phyloP scores from a whole-genome alignment of 2,797 vertebrate genomes.

The Cephalopachus bancanus region DNA sequence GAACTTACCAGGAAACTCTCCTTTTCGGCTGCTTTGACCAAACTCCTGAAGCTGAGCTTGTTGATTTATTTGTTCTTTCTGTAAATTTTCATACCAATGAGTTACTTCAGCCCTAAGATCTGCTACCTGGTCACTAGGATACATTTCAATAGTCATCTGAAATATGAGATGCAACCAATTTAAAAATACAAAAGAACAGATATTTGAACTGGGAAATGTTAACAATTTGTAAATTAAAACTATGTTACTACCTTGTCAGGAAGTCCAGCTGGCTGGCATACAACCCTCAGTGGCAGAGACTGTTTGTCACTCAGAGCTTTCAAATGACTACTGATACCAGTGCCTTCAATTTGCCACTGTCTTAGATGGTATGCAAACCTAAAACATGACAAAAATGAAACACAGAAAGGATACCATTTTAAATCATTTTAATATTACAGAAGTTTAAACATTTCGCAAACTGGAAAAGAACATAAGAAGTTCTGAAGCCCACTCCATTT shows the following conservation, averaged over 20 bases:
- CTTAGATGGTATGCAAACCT: conserved; percentile 99
- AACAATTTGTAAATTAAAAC: conserved; percentile 54
- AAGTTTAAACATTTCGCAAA: conserved; percentile 59
- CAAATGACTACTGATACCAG: conserved; percentile 98
- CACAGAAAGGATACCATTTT: not conserved
- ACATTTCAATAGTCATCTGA: conserved; percentile 99
- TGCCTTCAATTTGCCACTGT: conserved; percentile 99
- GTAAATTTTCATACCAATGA: conserved; percentile 99
- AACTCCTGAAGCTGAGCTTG: conserved; percentile 99
- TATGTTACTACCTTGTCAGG: conserved; percentile 95
- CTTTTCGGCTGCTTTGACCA: conserved; percentile 96
- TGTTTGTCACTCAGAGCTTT: conserved; percentile 99
- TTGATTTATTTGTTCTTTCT: conserved; percentile 99
- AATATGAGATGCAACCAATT: conserved; percentile 82
- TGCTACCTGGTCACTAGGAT: conserved; percentile 98
- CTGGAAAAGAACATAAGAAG: conserved; percentile 21
- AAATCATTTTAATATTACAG: conserved; percentile 19
- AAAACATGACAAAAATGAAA: conserved; percentile 76
- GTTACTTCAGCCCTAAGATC: conserved; percentile 98
- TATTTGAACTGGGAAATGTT: not conserved
- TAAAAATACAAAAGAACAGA: conserved; percentile 72
- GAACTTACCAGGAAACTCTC: conserved; percentile 95
- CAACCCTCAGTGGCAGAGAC: conserved; percentile 97
- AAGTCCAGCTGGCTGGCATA: conserved; percentile 98
- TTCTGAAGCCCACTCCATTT: conserved; percentile 35